These are phyloP conservation scores for Ptilodon capucinus DNA, from an alignment of 2,888 invertebrate genomes.

Conservation along the genomic window DNA sequence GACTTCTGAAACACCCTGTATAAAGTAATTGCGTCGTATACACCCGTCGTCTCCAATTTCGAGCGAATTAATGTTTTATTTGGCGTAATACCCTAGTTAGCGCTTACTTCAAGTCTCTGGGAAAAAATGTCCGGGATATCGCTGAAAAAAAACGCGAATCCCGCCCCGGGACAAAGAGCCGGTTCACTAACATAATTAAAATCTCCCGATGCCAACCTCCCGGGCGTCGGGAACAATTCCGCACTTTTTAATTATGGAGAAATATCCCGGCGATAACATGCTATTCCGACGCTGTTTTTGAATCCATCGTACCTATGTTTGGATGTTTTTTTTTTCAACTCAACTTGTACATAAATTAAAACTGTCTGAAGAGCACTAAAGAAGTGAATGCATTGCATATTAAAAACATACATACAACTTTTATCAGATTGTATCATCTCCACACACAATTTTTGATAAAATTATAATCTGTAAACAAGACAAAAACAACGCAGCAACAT, in stretches of 20 bases:
- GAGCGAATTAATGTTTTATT: conserved; percentile 34
- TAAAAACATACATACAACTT: no score
- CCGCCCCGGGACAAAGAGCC: conserved; percentile 43
- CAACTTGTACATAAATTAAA: conserved; percentile 1
- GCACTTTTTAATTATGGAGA: conserved; percentile 47
- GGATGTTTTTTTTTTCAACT: neutral
- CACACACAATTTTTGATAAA: no score
- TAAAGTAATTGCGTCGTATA: conserved; percentile 25
- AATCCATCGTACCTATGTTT: neutral
- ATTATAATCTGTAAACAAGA: no score
- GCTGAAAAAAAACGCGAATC: conserved; percentile 48
- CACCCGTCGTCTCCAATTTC: conserved; percentile 17
- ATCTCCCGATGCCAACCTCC: conserved; percentile 46
- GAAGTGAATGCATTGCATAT: conserved; percentile 4
- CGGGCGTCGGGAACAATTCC: conserved; percentile 42
- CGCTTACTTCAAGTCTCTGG: conserved; percentile 38
- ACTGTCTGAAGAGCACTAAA: conserved; percentile 13
- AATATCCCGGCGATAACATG: conserved; percentile 38
- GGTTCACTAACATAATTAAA: conserved; percentile 59
- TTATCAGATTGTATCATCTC: neutral
- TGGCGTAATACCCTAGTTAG: conserved; percentile 46
- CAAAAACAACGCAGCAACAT: no score
- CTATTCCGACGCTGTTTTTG: neutral
- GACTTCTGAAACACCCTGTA: no score
- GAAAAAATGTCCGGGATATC: conserved; percentile 47